phyloP scores from a whole-genome alignment of 2,113 vertebrate genomes.

The Datnioides undecimradiatus region DNA sequence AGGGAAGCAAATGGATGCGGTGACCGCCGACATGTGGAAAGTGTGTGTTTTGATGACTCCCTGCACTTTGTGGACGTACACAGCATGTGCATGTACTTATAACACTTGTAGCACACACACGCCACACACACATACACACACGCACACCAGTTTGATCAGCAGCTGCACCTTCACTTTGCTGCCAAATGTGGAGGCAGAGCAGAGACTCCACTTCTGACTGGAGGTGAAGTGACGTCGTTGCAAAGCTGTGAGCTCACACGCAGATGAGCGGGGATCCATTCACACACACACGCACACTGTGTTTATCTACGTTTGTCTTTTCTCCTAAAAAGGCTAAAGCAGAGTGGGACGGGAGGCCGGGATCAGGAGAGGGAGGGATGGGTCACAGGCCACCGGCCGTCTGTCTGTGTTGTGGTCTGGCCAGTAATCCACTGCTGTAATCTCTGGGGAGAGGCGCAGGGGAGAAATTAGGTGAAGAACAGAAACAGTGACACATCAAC shows the following conservation, averaged over 20 bases:
- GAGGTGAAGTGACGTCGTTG: neutral
- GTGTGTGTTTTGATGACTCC: slow-evolving; percentile 21
- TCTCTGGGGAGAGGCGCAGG: neutral
- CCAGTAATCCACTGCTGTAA: slow-evolving; percentile 35
- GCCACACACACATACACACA: too few relatives aligned
- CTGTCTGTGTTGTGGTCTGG: slow-evolving; percentile 62
- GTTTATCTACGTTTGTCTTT: slow-evolving; percentile 22
- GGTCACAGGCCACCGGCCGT: slow-evolving; percentile 30
- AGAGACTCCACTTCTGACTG: neutral
- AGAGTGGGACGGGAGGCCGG: slow-evolving; percentile 10
- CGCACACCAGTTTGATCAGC: neutral
- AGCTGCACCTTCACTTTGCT: neutral
- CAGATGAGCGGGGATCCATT: neutral
- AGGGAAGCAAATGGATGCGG: slow-evolving; percentile 41
- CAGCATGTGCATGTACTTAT: neutral
- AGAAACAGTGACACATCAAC: neutral
- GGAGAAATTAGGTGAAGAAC: neutral
- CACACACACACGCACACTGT: slow-evolving; percentile 9
- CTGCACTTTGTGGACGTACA: neutral
- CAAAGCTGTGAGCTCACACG: slow-evolving; percentile 6
- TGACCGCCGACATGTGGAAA: slow-evolving; percentile 30
- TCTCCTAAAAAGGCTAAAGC: slow-evolving; percentile 65
- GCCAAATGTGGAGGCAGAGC: neutral
- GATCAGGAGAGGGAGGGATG: slow-evolving; percentile 43
- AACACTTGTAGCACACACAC: neutral